These are phyloP conservation scores for Mionectes olivaceus DNA, from an alignment of 2,797 vertebrate species.

Conservation along the genomic window DNA sequence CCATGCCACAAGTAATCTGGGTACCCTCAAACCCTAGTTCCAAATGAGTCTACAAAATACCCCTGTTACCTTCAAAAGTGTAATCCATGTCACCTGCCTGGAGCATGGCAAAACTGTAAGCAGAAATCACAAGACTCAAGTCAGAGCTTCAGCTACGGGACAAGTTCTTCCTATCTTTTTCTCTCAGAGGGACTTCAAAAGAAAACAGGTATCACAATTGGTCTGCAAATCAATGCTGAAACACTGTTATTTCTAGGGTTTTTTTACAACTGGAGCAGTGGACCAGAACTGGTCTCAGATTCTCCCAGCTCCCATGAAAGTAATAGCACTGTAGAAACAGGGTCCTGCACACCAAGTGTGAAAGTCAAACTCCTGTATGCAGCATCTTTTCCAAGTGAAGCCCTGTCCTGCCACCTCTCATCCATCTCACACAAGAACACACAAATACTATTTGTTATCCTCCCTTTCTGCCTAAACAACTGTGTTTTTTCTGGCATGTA, in stretches of 20 bases:
- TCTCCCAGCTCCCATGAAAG: not conserved
- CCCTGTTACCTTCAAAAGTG: not conserved
- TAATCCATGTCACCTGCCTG: not conserved
- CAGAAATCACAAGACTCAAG: not conserved
- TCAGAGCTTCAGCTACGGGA: not conserved
- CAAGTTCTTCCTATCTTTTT: not conserved
- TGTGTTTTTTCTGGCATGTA: constrained; percentile 76
- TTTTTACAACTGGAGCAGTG: not conserved
- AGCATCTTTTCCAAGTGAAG: constrained; percentile 17
- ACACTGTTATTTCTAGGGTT: not conserved
- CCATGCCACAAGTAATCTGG: not conserved
- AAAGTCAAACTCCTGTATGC: not conserved
- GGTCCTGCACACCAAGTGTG: not conserved
- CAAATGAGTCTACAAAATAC: not conserved
- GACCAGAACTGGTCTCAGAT: not conserved
- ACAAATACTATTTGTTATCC: constrained; percentile 42
- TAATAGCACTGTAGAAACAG: not conserved
- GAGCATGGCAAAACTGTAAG: not conserved
- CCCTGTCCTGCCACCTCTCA: constrained; percentile 22
- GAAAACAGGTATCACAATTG: not conserved
- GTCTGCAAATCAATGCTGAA: not conserved
- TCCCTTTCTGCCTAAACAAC: constrained; percentile 48
- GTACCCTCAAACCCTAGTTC: not conserved
- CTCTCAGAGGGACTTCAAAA: not conserved
- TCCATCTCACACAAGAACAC: constrained; percentile 42